phyloP scores from a whole-genome alignment of 1,140 invertebrate genomes.

The Papilio polytes region DNA sequence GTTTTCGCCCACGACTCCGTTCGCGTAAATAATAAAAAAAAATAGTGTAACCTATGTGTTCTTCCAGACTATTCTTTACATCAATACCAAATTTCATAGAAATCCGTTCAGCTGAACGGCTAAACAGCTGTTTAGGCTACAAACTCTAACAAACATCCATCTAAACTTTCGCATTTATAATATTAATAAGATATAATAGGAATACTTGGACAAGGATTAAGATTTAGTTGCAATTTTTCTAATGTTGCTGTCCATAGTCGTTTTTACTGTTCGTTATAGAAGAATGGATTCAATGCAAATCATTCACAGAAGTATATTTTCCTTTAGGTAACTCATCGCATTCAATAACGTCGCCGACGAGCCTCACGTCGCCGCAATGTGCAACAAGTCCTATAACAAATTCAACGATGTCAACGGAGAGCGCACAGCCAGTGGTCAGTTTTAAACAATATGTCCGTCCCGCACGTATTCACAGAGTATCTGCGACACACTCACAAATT shows the following conservation, averaged over 20 bases:
- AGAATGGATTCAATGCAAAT: not conserved
- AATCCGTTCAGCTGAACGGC: too few species aligned
- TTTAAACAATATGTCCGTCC: conserved; percentile 6
- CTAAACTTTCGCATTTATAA: too few species aligned
- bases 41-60: too few species aligned
- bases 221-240: too few species aligned
- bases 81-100: too few species aligned
- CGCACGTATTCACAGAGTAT: conserved; percentile 4
- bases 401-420: conserved; percentile 77
- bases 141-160: too few species aligned
- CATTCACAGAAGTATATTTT: conserved; percentile 5
- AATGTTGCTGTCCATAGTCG: not conserved
- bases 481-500: not conserved
- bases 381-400: conserved; percentile 78
- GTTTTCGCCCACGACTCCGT: too few species aligned
- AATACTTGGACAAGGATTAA: too few species aligned
- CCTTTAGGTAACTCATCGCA: conserved; percentile 71
- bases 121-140: too few species aligned
- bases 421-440: conserved; percentile 68
- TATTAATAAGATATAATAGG: too few species aligned
- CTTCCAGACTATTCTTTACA: too few species aligned
- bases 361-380: conserved; percentile 72
- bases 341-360: conserved; percentile 77
- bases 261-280: not conserved
- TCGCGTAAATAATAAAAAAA: too few species aligned